Conservation (phyloP, 2,797 vertebrate species). For the Rhinatrema bivittatum region DNA sequence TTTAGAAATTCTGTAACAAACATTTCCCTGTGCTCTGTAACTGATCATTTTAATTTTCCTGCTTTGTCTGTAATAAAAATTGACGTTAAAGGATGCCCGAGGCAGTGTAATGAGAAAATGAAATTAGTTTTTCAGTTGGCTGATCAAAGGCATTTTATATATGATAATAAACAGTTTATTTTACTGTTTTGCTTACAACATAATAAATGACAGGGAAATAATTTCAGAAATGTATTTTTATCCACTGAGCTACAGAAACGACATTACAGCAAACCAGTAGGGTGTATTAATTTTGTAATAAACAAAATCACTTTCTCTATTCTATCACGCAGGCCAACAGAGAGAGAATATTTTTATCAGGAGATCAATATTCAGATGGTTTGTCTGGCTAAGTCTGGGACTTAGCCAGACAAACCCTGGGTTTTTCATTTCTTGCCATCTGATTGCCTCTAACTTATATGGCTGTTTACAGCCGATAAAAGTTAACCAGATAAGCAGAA, state of each 20-base stretch:
- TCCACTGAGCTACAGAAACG: slow-evolving; percentile 23
- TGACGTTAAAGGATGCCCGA: slow-evolving; percentile 87
- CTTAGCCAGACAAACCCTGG: too few species aligned
- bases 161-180: slow-evolving; percentile 98
- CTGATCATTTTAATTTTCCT: slow-evolving; percentile 90
- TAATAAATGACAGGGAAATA: slow-evolving; percentile 62
- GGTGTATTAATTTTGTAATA: too few species aligned
- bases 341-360: too few species aligned
- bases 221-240: slow-evolving; percentile 54
- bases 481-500: too few species aligned
- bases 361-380: too few species aligned
- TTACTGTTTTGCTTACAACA: slow-evolving; percentile 68
- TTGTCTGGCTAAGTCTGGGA: too few species aligned
- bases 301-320: too few species aligned
- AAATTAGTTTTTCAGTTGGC: slow-evolving; percentile 99
- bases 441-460: too few species aligned
- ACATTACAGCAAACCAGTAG: slow-evolving; percentile 7
- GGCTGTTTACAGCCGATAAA: too few species aligned
- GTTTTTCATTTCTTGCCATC: too few species aligned
- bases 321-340: too few species aligned
- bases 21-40: slow-evolving; percentile 64
- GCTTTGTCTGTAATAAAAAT: slow-evolving; percentile 96
- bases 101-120: slow-evolving; percentile 98
- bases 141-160: slow-evolving; percentile 98
- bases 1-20: slow-evolving; percentile 70